Evolutionary conservation across 2,888 invertebrate genomes (phyloP).

Genomic region (Hirtodrosophila histrioides): DNA sequence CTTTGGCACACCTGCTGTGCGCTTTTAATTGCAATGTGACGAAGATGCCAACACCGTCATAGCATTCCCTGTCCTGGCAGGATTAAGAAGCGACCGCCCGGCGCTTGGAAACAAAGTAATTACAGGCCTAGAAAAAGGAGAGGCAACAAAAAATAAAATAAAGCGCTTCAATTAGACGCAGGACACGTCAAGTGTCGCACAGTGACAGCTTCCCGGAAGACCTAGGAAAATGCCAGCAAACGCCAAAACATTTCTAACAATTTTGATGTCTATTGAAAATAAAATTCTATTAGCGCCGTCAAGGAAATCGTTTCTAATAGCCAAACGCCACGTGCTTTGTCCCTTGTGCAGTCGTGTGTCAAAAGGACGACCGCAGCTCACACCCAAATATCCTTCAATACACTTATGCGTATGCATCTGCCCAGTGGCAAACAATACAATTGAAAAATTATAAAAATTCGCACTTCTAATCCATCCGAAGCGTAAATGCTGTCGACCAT

Average conservation of each 20-base stretch:
- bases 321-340: constrained; percentile 64
- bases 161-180: constrained; percentile 53
- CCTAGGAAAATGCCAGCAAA: constrained; percentile 31
- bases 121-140: constrained; percentile 36
- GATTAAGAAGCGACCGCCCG: constrained; percentile 68
- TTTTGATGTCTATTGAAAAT: constrained; percentile 24
- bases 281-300: constrained; percentile 74
- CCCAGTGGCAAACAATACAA: constrained; percentile 62
- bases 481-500: constrained; percentile 46
- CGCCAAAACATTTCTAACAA: constrained; percentile 43
- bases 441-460: constrained; percentile 80
- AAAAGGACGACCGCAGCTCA: constrained; percentile 69
- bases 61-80: constrained; percentile 25
- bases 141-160: constrained; percentile 23
- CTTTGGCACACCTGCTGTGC: constrained; percentile 78
- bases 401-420: constrained; percentile 24
- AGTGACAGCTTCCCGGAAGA: constrained; percentile 54
- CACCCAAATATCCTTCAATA: constrained; percentile 3
- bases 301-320: constrained; percentile 76
- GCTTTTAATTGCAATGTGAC: constrained; percentile 82
- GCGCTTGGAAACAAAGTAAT: constrained; percentile 74
- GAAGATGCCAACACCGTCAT: constrained; percentile 60
- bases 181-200: constrained; percentile 59
- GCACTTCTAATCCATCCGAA: constrained; percentile 65
- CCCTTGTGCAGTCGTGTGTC: constrained; percentile 73